phyloP scores from a whole-genome alignment of 2,113 vertebrate genomes.

The Coturnix japonica region DNA sequence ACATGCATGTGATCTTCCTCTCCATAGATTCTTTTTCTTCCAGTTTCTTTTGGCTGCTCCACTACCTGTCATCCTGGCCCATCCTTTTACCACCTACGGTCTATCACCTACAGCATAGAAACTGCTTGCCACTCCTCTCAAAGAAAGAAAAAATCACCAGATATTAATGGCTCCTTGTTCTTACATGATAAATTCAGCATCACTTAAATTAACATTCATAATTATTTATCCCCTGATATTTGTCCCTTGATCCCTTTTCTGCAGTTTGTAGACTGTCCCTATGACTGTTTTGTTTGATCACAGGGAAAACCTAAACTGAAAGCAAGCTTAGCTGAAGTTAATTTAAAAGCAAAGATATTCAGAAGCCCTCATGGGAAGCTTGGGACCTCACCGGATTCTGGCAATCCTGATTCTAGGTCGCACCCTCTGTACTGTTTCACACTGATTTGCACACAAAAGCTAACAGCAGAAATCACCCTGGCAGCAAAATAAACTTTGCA shows the following conservation, averaged over 20 bases:
- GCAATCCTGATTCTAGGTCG: slow-evolving; percentile 34
- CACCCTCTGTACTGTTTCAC: not conserved
- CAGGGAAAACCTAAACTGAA: not conserved
- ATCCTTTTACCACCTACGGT: not conserved
- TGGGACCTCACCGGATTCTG: not conserved
- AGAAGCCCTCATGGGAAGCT: not conserved
- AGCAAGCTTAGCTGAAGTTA: slow-evolving; percentile 15
- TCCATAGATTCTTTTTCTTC: slow-evolving; percentile 22
- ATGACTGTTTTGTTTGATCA: not conserved
- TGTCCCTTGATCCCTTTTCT: not conserved
- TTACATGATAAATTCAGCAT: not conserved
- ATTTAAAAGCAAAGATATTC: not conserved
- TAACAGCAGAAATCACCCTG: slow-evolving; percentile 48
- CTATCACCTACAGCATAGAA: not conserved
- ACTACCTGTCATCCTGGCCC: not conserved
- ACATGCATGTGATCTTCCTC: not conserved
- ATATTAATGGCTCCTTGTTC: not conserved
- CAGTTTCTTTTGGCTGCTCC: not conserved
- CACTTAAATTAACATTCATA: not conserved
- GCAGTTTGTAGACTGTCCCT: not conserved
- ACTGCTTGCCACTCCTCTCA: not conserved
- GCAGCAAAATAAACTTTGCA: slow-evolving; percentile 47
- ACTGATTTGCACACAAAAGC: slow-evolving; percentile 52
- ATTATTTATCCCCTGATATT: slow-evolving; percentile 7
- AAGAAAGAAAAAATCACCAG: not conserved